A percentile compares a stretch with the other conserved stretches of the same genome.
Conservation (phyloP, 2,888 invertebrate species). For the Pseudococcus longispinus region DNA sequence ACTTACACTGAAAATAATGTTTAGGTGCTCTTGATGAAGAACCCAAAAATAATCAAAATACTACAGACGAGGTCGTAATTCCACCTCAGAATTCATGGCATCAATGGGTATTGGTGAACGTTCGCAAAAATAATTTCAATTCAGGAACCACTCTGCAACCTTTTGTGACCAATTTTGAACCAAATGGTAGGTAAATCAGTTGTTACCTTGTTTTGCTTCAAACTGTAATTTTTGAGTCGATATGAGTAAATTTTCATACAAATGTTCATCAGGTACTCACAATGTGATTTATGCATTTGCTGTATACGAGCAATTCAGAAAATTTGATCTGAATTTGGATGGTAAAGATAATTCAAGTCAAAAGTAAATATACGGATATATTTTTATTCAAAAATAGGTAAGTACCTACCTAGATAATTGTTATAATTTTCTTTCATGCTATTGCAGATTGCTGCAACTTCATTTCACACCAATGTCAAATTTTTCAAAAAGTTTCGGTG, state of each 20-base stretch:
- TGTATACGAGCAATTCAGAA: neutral
- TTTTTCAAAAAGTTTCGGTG: neutral
- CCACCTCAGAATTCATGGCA: neutral
- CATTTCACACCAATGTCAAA: neutral
- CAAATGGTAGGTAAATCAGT: neutral
- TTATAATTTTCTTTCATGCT: neutral
- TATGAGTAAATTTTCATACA: neutral
- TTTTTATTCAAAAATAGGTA: neutral
- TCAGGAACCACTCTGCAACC: neutral
- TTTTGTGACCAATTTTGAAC: neutral
- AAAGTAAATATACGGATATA: neutral
- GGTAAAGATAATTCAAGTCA: neutral
- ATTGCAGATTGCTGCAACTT: neutral
- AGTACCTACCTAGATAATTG: too few relatives aligned
- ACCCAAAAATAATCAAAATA: neutral
- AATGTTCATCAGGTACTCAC: neutral
- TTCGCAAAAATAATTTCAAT: neutral
- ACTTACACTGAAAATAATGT: neutral
- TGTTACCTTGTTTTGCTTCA: too few relatives aligned
- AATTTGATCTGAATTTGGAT: neutral
- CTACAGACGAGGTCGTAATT: neutral
- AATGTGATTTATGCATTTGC: neutral
- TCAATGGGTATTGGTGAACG: neutral
- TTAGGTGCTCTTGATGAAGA: neutral
- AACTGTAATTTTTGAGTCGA: neutral